Evolutionary conservation across 2,113 vertebrate genomes (phyloP), one percentile per base, ranked within the genome.

Genomic region (Toxostoma redivivum): DNA sequence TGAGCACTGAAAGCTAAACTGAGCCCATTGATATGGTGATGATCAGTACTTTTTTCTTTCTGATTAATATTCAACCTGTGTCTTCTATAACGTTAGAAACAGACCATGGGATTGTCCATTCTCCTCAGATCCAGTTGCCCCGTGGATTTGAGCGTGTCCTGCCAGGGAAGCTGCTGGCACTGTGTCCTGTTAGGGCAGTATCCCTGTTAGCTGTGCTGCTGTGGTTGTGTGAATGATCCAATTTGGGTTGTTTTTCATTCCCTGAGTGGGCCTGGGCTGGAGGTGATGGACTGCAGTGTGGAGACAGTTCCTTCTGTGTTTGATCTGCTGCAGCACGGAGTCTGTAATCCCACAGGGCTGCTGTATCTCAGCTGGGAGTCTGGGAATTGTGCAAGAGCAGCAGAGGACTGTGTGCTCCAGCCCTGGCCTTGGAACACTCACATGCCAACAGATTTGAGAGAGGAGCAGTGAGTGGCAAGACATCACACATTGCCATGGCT

Each of bases 21-120:
- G 92, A 94, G 91, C 94, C 96, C 95, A 97, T 97, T 97, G 96
- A 97, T 96, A 96, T 95, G 95, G 92, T 97, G 96, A 96, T 95
- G 89, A 89, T 96, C 91, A 94, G 91, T 70, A 95, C 90, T 97
- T 93, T 94, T 91, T 95, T 91, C 94, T 72, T 95, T 96, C 93
- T 94, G 95, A 94, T 95, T 96, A 96, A 89, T 86, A 97, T 96
- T 94, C 95, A 95, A 95, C 93, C 89, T 95, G 93, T 94, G 91
- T 95, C 96, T 96, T 94, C 89, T 90, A 86, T 95, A 96, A 90
- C 27, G 0, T 92, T 95, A 76, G 81, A 85, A 88, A 91, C 92
- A 96, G 92, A 67, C 96, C 94, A 56, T 91, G 95, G 95, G 78
- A 91, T 95, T 95, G 92, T 96, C 95, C 76, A 3, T 94, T 96